Percentiles rank a stretch among this genome's conserved stretches.
These are phyloP conservation scores for Fistularia tabacaria DNA, from an alignment of 2,797 vertebrate genomes.

Conservation along the genomic window DNA sequence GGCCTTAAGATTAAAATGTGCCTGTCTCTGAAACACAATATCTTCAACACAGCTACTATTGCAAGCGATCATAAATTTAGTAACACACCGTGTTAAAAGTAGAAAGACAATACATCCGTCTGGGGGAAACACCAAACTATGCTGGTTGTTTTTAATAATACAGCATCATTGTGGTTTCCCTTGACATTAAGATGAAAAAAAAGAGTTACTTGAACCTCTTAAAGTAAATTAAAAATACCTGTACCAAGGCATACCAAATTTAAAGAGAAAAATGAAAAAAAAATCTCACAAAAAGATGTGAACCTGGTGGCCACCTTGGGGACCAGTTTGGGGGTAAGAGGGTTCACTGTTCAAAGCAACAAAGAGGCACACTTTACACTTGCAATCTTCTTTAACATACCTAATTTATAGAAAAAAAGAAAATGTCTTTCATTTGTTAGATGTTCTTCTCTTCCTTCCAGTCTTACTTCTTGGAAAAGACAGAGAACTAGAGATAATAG, in stretches of 20 bases:
- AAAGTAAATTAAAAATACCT: conserved; percentile 31
- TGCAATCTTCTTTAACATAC: conserved; percentile 60
- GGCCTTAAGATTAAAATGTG: conserved; percentile 58
- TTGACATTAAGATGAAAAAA: conserved; percentile 17
- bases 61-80: conserved; percentile 46
- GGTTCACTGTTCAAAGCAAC: conserved; percentile 45
- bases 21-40: conserved; percentile 47
- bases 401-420: conserved; percentile 44
- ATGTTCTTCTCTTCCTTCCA: conserved; percentile 53
- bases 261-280: conserved; percentile 23
- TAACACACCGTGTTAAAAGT: conserved; percentile 37
- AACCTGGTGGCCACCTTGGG: conserved; percentile 43
- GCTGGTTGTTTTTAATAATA: conserved; percentile 42
- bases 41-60: conserved; percentile 33
- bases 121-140: conserved; percentile 26
- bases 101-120: conserved; percentile 23
- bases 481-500: conserved; percentile 69
- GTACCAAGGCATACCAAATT: conserved; percentile 27
- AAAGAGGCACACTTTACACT: conserved; percentile 61
- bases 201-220: conserved; percentile 9
- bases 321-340: conserved; percentile 48
- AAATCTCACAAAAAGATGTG: conserved; percentile 49
- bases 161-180: conserved; percentile 32
- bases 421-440: conserved; percentile 42
- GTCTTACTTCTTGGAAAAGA: conserved; percentile 60